A percentile compares a stretch with the other conserved stretches of the same genome.
phyloP scores from a whole-genome alignment of 2,888 invertebrate species.

The Arge pagana region DNA sequence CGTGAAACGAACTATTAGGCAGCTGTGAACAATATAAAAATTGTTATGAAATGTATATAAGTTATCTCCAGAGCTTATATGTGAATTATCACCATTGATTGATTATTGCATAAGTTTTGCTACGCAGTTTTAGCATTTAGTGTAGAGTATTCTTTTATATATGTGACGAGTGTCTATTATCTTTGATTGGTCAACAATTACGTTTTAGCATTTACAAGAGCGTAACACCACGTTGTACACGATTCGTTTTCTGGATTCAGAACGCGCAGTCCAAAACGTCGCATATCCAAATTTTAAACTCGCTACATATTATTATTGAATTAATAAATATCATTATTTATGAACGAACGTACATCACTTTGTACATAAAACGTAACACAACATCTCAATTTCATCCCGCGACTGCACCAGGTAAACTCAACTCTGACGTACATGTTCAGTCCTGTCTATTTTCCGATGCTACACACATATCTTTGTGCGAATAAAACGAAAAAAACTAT shows the following conservation, averaged over 20 bases:
- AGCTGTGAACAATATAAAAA: no score
- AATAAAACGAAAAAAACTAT: constrained; percentile 14
- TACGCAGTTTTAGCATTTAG: constrained; percentile 43
- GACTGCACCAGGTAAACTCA: no score
- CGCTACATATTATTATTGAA: constrained; percentile 2
- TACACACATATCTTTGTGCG: constrained; percentile 8
- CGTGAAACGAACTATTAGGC: no score
- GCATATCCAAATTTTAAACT: constrained; percentile 25
- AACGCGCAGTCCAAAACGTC: constrained; percentile 17
- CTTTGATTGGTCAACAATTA: background rate
- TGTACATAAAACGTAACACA: no score
- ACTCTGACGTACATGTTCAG: no score
- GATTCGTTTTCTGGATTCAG: background rate
- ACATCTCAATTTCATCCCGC: no score
- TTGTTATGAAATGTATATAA: constrained; percentile 13
- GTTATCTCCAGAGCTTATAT: constrained; percentile 12
- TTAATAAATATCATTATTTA: no score
- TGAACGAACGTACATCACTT: no score
- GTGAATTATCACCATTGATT: constrained; percentile 17
- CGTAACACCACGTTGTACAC: background rate
- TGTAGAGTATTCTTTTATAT: constrained; percentile 43
- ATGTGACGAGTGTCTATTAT: constrained; percentile 14
- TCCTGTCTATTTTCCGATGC: constrained; percentile 3
- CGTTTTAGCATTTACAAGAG: background rate
- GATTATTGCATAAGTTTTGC: constrained; percentile 31